Evolutionary conservation across 2,113 vertebrate genomes (phyloP), one percentile per base, ranked within the genome.

Genomic region (Rhinolophus sinicus): DNA sequence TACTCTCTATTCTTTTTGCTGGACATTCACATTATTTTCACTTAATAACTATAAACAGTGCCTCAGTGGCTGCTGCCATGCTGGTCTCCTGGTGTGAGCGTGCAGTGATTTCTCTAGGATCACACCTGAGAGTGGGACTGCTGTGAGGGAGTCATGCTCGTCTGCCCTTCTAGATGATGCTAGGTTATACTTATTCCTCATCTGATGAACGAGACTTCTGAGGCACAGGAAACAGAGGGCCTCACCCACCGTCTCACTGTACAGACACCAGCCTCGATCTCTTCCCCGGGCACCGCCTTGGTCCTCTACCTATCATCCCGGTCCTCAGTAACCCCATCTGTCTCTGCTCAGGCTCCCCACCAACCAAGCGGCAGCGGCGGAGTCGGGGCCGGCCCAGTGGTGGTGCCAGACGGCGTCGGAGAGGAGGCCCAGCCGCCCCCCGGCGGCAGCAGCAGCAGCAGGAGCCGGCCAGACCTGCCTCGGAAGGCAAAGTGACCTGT

Each of bases 401-500:
- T 60, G 94, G 98, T 81, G 98, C 98, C 93, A 98, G 98, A 78
- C 97, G 98, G 97, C 98, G 98, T 93, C 98, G 98, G 67, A 93
- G 94, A 64, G 98, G 97, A 44, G 97, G 92, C 44, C 97, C 93
- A 72, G 70, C 67, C 2, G 0, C 22, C 38, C 60, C 88, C 30
- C 93, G 40, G 40, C 40, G 73, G 76, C 95, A 97, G 96, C 40
- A 76, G 76, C 95, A 97, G 96, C 97, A 88, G 65, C 97, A 94
- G 64, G 96, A 91, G 93, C 65, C 78, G 1, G 15, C 94, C 75
- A 92, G 96, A 38, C 58, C 95, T 38, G 3, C 86, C 12, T 95
- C 97, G 2, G 97, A 97, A 93, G 98, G 69, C 97, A 99, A 99
- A 98, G 98, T 99, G 84, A 99, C 99, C 33, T 99, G 99, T 88